Conservation (phyloP, 2,888 invertebrate genomes). For the Stegana nigrithorax region DNA sequence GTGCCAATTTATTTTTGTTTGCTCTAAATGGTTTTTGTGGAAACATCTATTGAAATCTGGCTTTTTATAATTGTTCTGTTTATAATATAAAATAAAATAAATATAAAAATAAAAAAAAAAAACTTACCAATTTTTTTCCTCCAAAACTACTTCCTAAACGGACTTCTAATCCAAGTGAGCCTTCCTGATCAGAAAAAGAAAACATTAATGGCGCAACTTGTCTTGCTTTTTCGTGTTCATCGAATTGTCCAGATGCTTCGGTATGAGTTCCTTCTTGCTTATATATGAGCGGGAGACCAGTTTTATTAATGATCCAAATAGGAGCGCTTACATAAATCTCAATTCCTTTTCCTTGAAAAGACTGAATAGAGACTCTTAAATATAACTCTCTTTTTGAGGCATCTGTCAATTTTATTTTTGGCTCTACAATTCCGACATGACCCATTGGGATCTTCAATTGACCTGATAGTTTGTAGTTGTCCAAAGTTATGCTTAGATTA, state of each 20-base stretch:
- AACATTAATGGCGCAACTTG: conserved; percentile 94
- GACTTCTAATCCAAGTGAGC: conserved; percentile 79
- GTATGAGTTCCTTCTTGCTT: conserved; percentile 85
- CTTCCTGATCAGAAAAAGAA: conserved; percentile 91
- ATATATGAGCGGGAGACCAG: conserved; percentile 95
- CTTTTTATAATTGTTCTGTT: too few species aligned
- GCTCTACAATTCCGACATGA: conserved; percentile 72
- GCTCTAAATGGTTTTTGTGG: too few species aligned
- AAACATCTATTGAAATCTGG: too few species aligned
- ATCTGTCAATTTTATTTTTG: conserved; percentile 82
- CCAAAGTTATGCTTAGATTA: conserved; percentile 81
- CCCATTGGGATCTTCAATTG: conserved; percentile 72
- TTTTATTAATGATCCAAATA: conserved; percentile 96
- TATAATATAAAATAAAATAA: too few species aligned
- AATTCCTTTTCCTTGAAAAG: conserved; percentile 74
- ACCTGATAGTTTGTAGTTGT: conserved; percentile 83
- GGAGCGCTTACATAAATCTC: conserved; percentile 83
- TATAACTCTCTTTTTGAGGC: conserved; percentile 78
- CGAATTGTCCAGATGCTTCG: conserved; percentile 90
- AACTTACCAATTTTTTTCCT: conserved; percentile 70
- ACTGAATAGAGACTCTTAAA: conserved; percentile 76
- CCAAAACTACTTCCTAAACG: conserved; percentile 79
- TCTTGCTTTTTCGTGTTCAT: conserved; percentile 94
- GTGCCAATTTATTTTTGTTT: too few species aligned
- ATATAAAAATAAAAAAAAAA: too few species aligned